A percentile compares a stretch with the other conserved stretches of the same genome.
These are phyloP conservation scores for Zaprionus ornatus DNA, from an alignment of 1,140 invertebrate species.

Conservation along the genomic window DNA sequence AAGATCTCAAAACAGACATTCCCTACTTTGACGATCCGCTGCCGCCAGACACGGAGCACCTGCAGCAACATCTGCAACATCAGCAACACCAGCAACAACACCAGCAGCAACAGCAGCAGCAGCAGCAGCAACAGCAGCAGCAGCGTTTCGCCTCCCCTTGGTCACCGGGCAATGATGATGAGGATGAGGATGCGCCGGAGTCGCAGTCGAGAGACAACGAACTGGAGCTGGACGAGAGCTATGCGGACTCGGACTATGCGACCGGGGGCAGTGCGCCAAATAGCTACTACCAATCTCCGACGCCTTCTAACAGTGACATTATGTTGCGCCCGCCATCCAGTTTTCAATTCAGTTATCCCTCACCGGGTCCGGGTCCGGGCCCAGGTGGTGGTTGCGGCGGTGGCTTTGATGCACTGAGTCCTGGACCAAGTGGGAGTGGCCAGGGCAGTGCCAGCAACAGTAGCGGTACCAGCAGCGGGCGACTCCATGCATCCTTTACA, in stretches of 20 bases:
- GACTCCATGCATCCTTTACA: slow-evolving; percentile 49
- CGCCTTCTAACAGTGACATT: slow-evolving; percentile 59
- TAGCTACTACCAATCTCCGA: slow-evolving; percentile 66
- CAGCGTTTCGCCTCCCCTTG: slow-evolving; percentile 23
- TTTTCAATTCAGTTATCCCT: slow-evolving; percentile 63
- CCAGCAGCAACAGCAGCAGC: slow-evolving; percentile 2
- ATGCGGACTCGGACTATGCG: slow-evolving; percentile 63
- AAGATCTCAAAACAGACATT: slow-evolving; percentile 80
- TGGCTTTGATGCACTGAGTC: background rate
- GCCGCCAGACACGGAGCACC: slow-evolving; percentile 1
- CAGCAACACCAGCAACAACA: background rate
- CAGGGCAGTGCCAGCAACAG: background rate
- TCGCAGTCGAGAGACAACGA: slow-evolving; percentile 24
- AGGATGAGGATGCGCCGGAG: background rate
- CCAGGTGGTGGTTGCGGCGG: background rate
- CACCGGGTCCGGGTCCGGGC: slow-evolving; percentile 31
- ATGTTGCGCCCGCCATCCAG: slow-evolving; percentile 68
- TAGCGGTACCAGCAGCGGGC: background rate
- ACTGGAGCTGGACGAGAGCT: slow-evolving; percentile 52
- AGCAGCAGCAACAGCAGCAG: background rate
- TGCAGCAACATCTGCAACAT: background rate
- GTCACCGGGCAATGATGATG: slow-evolving; percentile 9
- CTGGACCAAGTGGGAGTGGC: background rate
- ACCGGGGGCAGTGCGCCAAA: slow-evolving; percentile 56
- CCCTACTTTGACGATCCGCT: slow-evolving; percentile 64